A percentile compares a stretch with the other conserved stretches of the same genome.
Conservation (phyloP, 2,113 vertebrate genomes). For the Rallus limicola region DNA sequence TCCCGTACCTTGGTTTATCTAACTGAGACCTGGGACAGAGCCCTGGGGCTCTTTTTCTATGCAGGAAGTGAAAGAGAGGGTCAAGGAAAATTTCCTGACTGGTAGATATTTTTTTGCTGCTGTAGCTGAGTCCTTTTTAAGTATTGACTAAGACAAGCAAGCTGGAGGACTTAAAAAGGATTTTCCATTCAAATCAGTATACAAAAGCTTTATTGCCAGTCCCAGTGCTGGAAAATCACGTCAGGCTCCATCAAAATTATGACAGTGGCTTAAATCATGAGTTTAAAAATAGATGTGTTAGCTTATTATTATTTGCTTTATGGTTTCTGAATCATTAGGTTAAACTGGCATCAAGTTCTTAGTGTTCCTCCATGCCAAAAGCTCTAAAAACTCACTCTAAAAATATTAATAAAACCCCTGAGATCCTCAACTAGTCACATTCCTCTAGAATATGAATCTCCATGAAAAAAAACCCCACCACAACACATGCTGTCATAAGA, state of each 20-base stretch:
- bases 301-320: slow-evolving; percentile 41
- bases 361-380: background rate
- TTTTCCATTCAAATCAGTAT: slow-evolving; percentile 48
- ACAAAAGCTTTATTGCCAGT: slow-evolving; percentile 37
- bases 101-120: slow-evolving; percentile 15
- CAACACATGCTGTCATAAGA: background rate
- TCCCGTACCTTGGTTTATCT: background rate
- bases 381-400: slow-evolving; percentile 14
- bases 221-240: background rate
- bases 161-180: slow-evolving; percentile 30
- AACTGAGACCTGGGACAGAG: background rate
- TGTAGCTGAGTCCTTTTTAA: background rate
- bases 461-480: background rate
- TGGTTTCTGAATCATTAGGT: slow-evolving; percentile 38
- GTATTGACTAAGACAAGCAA: slow-evolving; percentile 19
- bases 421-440: background rate
- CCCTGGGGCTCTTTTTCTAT: background rate
- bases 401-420: slow-evolving; percentile 7
- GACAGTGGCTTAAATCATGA: slow-evolving; percentile 25
- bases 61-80: background rate
- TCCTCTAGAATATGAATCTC: background rate
- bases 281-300: slow-evolving; percentile 41
- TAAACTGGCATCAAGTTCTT: slow-evolving; percentile 19
- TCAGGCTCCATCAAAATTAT: slow-evolving; percentile 29
- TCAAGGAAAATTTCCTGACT: background rate